A percentile compares a stretch with the other conserved stretches of the same genome.
These are phyloP conservation scores for Melanchra persicariae DNA, from an alignment of 2,888 invertebrate species.

Conservation along the genomic window DNA sequence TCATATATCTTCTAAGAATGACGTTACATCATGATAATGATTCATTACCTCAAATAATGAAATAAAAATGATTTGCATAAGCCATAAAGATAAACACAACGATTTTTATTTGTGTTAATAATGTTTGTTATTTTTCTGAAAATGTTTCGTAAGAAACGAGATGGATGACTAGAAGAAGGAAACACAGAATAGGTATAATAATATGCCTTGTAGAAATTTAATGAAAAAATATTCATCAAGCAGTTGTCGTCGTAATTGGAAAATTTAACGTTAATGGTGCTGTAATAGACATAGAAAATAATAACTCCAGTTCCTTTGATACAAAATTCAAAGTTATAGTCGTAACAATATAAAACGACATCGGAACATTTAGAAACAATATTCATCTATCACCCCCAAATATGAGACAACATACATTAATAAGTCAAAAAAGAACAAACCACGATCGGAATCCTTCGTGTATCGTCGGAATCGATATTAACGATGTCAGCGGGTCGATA, in stretches of 20 bases:
- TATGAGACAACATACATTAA: conserved; percentile 25
- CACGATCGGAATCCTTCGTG: conserved; percentile 47
- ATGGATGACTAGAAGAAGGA: not conserved
- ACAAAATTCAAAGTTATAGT: not conserved
- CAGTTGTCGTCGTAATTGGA: not conserved
- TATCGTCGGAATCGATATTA: conserved; percentile 73
- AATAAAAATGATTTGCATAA: conserved; percentile 31
- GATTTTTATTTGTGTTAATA: conserved; percentile 9
- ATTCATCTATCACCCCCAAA: conserved; percentile 26
- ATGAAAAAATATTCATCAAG: not conserved
- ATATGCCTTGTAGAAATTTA: too few species aligned
- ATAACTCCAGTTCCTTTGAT: not conserved
- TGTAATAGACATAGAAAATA: not conserved
- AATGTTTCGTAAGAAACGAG: not conserved
- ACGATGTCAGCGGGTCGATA: conserved; percentile 79
- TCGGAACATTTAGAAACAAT: conserved; percentile 11
- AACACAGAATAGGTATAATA: not conserved
- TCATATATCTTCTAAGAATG: conserved; percentile 51
- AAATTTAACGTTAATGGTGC: not conserved
- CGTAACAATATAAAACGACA: not conserved
- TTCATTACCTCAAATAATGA: conserved; percentile 40
- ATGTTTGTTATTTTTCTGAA: conserved; percentile 15
- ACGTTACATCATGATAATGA: conserved; percentile 45
- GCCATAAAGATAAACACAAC: conserved; percentile 39
- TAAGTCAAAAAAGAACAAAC: conserved; percentile 45